Percentiles rank a stretch among this genome's conserved stretches.
Conservation (phyloP, 2,888 invertebrate species). For the Aphodius granarius region DNA sequence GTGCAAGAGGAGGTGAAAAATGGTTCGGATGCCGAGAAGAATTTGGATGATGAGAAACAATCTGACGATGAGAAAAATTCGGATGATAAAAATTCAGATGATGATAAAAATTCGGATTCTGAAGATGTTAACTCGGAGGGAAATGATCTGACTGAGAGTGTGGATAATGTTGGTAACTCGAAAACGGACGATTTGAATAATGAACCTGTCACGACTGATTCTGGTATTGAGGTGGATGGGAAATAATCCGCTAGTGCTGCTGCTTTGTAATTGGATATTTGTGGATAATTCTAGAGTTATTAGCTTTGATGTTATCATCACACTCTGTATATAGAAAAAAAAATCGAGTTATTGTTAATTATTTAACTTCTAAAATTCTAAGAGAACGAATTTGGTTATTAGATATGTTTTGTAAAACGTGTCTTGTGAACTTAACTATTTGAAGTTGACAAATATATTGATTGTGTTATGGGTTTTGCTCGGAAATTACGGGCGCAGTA, state of each 20-base stretch:
- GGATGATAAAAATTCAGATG: background rate
- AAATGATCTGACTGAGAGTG: slow-evolving; percentile 13
- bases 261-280: background rate
- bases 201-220: slow-evolving; percentile 13
- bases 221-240: slow-evolving; percentile 17
- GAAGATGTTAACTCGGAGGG: background rate
- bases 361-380: background rate
- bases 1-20: background rate
- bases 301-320: background rate
- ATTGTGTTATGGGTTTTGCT: background rate
- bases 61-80: background rate
- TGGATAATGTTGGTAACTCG: slow-evolving; percentile 11
- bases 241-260: background rate
- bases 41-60: background rate
- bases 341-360: slow-evolving; percentile 2
- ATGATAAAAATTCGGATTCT: background rate
- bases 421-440: background rate
- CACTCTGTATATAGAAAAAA: background rate
- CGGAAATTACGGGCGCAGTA: background rate
- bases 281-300: background rate
- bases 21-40: background rate
- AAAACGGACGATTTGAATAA: slow-evolving; percentile 12
- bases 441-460: background rate
- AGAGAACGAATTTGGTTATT: background rate
- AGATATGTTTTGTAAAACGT: background rate